Base-by-base conservation (phyloP, 2,113 vertebrate species). In the Noctilio leporinus region DNA sequence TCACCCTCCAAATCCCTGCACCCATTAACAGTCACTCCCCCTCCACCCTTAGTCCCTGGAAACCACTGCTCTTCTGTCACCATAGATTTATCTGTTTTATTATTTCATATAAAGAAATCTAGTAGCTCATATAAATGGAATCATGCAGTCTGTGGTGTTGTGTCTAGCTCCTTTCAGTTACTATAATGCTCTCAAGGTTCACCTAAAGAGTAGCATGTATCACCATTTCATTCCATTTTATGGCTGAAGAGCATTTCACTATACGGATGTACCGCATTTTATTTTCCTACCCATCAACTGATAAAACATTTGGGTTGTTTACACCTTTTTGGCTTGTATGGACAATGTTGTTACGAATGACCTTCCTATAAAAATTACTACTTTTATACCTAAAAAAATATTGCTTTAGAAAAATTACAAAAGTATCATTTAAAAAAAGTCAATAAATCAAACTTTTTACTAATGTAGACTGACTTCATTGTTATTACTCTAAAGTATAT, bases 331-430 rank as follows among this genome's bases (percentile, higher is more conserved):
- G 77, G 15, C 8, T 62, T 11, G 45, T 47, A 30, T 12, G 17
- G 51, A 57, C 45, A 51, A 51, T 24, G 47, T 10, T 43, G 53
- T 53, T 85, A 47, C 15, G 49, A 78, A 35, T 22, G 55, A 78
- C 70, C 15, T 81, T 73, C 49, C 53, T 16, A 14, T 12, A 76
- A 10, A 94, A 45, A 47, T 4, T 30, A 43, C 17, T 76, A 33
- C 28, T 57, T 73, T 81, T 33, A 26, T 40, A 57, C 28, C 15
- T 33, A 17, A 9, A 78, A 40, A 75, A 78, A 51, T 40, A 82
- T 24, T 26, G 20, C 59, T 91, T 91, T 59, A 93, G 72, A 53
- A 95, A 91, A 86, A 38, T 40, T 24, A 57, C 15, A 62, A 75
- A 86, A 80, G 24, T 10, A 35, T 26, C 49, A 49, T 94, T 88